Conservation (phyloP, 2,797 vertebrate genomes). For the Glossophaga mutica region DNA sequence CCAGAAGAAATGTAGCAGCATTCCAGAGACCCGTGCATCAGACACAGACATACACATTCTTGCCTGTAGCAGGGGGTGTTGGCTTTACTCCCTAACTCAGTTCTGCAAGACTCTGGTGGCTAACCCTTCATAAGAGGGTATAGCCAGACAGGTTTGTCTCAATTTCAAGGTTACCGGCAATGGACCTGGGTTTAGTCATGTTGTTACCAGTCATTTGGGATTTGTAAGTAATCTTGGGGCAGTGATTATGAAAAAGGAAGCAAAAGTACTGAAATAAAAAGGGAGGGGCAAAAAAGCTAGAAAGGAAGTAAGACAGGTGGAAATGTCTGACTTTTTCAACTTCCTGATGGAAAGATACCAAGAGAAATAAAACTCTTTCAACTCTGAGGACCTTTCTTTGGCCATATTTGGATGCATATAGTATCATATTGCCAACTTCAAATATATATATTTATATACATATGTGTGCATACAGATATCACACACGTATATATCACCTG, state of each 20-base stretch:
- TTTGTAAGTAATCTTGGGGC: background rate
- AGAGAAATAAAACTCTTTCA: conserved; percentile 36
- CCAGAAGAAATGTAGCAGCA: conserved; percentile 47
- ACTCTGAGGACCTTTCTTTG: background rate
- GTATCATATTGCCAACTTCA: background rate
- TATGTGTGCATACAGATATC: background rate
- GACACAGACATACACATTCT: conserved; percentile 52
- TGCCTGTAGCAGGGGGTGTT: conserved; percentile 26
- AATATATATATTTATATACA: background rate
- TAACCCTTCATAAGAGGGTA: background rate
- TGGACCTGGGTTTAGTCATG: conserved; percentile 4
- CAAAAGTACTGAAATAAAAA: background rate
- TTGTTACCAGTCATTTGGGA: background rate
- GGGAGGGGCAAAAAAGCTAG: background rate
- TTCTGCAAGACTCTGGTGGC: background rate
- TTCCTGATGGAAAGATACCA: conserved; percentile 71
- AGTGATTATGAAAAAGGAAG: conserved; percentile 41
- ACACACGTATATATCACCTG: background rate
- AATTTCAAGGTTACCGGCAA: background rate
- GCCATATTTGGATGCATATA: background rate
- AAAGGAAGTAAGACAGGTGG: conserved; percentile 51
- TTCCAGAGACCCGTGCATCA: conserved; percentile 58
- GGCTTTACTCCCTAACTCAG: background rate
- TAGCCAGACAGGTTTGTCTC: background rate
- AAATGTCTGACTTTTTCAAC: conserved; percentile 60